Percentiles rank a stretch among this genome's conserved stretches.
phyloP scores from a whole-genome alignment of 2,113 vertebrate genomes.

The Larimichthys polyactis region DNA sequence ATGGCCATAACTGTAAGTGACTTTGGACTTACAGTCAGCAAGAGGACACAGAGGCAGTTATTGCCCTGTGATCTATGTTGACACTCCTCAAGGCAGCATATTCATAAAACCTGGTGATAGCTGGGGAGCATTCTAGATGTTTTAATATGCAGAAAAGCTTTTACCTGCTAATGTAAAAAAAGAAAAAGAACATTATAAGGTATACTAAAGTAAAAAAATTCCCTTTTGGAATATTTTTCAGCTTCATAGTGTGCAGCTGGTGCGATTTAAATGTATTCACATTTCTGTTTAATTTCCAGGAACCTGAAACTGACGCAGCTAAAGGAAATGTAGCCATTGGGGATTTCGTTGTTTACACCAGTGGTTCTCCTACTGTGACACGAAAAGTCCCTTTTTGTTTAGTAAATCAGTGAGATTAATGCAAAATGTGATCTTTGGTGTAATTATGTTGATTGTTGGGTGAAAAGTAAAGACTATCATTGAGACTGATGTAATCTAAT shows the following conservation, averaged over 20 bases:
- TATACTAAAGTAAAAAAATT: background rate
- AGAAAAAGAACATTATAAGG: too few species aligned
- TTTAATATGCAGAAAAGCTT: background rate
- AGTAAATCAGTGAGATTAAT: background rate
- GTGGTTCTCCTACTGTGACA: background rate
- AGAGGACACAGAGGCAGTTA: slow-evolving; percentile 29
- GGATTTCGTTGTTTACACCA: background rate
- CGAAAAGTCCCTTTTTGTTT: background rate
- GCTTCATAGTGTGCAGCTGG: too few species aligned
- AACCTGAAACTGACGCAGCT: background rate
- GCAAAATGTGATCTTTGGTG: background rate
- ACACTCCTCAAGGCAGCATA: slow-evolving; percentile 21
- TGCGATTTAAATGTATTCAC: too few species aligned
- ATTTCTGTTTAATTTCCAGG: too few species aligned
- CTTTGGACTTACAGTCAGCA: slow-evolving; percentile 68
- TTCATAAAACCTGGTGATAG: slow-evolving; percentile 49
- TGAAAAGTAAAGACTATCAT: too few species aligned
- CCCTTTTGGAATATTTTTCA: too few species aligned
- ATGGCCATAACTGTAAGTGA: slow-evolving; percentile 35
- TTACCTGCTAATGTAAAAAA: background rate
- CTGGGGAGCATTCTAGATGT: background rate
- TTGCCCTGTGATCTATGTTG: slow-evolving; percentile 36
- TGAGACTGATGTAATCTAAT: too few species aligned
- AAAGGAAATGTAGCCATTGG: background rate
- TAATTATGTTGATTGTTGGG: too few species aligned